Percentiles rank a stretch among this genome's conserved stretches.
phyloP scores from a whole-genome alignment of 2,888 invertebrate species.

The Aspidapion aeneum region DNA sequence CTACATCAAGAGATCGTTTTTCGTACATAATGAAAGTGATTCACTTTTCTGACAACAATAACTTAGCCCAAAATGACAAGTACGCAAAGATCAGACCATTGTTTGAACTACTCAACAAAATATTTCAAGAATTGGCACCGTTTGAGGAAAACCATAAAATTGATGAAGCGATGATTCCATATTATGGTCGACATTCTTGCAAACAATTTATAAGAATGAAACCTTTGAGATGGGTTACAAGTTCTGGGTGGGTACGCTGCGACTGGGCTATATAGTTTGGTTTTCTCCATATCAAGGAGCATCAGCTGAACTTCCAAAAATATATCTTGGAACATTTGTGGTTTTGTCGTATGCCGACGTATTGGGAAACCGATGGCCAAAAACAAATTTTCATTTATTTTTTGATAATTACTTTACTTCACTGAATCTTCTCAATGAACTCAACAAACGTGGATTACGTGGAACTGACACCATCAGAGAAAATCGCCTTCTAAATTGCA shows the following conservation, averaged over 20 bases:
- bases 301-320: neutral
- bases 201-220: too few species aligned
- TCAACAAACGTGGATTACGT: neutral
- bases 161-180: neutral
- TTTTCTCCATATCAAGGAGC: neutral
- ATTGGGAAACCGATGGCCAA: neutral
- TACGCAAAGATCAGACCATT: neutral
- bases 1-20: too few species aligned
- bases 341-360: neutral
- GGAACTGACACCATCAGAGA: neutral
- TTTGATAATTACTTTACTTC: slow-evolving; percentile 1
- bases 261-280: too few species aligned
- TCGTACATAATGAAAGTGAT: too few species aligned
- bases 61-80: neutral
- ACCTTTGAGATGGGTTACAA: too few species aligned
- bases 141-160: neutral
- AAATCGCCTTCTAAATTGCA: neutral
- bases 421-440: neutral
- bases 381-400: neutral
- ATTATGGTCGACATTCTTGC: neutral
- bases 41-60: neutral
- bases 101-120: neutral
- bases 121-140: neutral
- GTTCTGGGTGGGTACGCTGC: too few species aligned
- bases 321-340: neutral